Percentiles rank a stretch among this genome's conserved stretches.
These are phyloP conservation scores for Sebastes melanostomus DNA, from an alignment of 2,797 vertebrate genomes.

Conservation along the genomic window DNA sequence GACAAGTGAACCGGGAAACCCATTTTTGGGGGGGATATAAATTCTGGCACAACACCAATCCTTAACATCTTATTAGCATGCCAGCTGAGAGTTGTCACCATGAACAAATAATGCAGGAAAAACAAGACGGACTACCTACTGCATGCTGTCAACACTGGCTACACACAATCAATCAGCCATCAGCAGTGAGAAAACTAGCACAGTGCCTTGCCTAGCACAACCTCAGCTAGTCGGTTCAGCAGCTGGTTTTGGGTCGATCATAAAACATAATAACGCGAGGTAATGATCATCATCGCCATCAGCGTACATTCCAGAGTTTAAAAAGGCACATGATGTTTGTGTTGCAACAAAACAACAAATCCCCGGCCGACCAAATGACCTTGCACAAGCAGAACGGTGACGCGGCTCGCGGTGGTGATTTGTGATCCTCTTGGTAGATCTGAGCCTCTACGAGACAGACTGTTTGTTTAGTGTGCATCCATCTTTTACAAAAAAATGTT, in stretches of 20 bases:
- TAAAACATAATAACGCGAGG: conserved; percentile 12
- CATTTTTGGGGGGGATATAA: conserved; percentile 1
- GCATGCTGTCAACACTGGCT: conserved; percentile 58
- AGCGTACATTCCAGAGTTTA: background rate
- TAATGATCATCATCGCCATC: conserved; percentile 12
- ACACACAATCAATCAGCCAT: conserved; percentile 67
- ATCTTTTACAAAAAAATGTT: conserved; percentile 58
- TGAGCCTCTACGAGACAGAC: conserved; percentile 27
- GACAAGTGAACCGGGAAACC: conserved; percentile 24
- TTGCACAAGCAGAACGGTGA: conserved; percentile 27
- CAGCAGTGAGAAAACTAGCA: conserved; percentile 35
- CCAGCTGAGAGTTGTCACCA: conserved; percentile 52
- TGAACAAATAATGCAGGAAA: conserved; percentile 62
- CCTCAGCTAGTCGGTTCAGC: background rate
- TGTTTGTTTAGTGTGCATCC: conserved; percentile 17
- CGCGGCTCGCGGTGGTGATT: conserved; percentile 18
- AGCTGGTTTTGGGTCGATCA: conserved; percentile 14
- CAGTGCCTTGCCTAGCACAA: conserved; percentile 1
- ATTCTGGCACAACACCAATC: conserved; percentile 37
- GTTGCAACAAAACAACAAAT: conserved; percentile 13
- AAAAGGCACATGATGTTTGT: conserved; percentile 13
- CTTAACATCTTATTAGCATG: conserved; percentile 58
- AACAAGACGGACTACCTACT: conserved; percentile 68
- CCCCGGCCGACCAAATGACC: conserved; percentile 34
- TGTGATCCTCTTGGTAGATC: conserved; percentile 42